phyloP scores from a whole-genome alignment of 2,113 vertebrate species.

The Emydocephalus ijimae region DNA sequence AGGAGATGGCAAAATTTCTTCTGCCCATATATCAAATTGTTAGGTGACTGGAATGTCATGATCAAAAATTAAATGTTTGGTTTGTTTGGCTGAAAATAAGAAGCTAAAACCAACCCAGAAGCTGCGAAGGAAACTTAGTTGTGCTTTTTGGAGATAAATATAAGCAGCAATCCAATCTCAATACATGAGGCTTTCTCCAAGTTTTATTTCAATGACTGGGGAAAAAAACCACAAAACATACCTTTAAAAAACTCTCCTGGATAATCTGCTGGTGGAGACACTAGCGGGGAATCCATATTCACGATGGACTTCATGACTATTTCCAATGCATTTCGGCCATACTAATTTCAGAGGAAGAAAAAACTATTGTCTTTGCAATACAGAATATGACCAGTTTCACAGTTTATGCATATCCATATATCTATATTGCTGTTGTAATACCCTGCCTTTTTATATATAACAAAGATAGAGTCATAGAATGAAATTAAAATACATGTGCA shows the following conservation, averaged over 20 bases:
- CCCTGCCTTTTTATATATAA: not conserved
- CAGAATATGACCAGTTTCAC: not conserved
- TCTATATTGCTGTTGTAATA: not conserved
- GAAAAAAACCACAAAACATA: conserved; percentile 42
- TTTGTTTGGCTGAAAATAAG: not conserved
- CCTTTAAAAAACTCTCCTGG: conserved; percentile 98
- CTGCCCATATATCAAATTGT: not conserved
- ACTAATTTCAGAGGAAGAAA: conserved; percentile 68
- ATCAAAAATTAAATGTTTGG: too few relatives aligned
- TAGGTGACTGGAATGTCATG: not conserved
- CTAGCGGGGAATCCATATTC: conserved; percentile 88
- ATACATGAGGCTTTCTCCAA: not conserved
- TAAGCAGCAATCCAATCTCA: not conserved
- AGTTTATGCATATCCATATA: not conserved
- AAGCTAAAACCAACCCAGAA: too few relatives aligned
- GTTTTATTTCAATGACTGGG: not conserved
- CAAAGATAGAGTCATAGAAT: not conserved
- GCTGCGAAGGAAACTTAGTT: not conserved
- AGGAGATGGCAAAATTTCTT: not conserved
- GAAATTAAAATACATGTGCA: not conserved
- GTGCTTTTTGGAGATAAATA: too few relatives aligned
- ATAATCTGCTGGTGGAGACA: conserved; percentile 88
- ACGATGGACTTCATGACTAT: conserved; percentile 99
- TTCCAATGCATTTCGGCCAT: conserved; percentile 95
- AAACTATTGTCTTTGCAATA: not conserved